Conservation (phyloP, 2,113 vertebrate genomes). For the Indri indri region DNA sequence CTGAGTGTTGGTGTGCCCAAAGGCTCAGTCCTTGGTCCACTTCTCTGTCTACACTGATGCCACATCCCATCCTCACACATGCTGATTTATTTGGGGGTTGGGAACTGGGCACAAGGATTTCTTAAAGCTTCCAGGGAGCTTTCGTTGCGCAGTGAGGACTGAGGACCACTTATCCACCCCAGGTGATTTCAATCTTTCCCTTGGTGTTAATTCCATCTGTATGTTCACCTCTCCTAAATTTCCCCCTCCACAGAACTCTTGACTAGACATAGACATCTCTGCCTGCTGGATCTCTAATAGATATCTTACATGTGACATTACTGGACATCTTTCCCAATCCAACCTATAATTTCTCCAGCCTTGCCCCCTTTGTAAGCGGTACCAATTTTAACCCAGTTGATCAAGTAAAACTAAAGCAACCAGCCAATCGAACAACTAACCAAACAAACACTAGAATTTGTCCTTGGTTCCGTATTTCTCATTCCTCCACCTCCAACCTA, state of each 20-base stretch:
- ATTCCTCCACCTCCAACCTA: not conserved
- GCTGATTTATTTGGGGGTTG: not conserved
- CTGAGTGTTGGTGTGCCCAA: not conserved
- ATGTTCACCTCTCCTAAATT: not conserved
- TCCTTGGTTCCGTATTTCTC: not conserved
- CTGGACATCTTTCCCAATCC: not conserved
- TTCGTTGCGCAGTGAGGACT: not conserved
- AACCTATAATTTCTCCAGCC: not conserved
- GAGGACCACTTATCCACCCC: not conserved
- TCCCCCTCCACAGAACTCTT: not conserved
- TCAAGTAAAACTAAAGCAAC: not conserved
- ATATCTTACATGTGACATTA: not conserved
- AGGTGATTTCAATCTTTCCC: not conserved
- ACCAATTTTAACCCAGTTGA: not conserved
- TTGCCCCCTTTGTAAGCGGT: not conserved
- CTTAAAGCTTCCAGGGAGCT: not conserved
- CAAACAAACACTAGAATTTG: not conserved
- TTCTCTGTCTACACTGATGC: not conserved
- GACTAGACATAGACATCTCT: not conserved
- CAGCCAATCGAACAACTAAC: not conserved
- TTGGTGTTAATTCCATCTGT: not conserved
- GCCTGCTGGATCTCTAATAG: not conserved
- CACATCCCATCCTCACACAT: not conserved
- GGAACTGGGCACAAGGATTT: not conserved
- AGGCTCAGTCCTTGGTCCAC: not conserved